Percentiles rank a stretch among this genome's conserved stretches.
These are phyloP conservation scores for Pachypanchax playfairii DNA, from an alignment of 2,113 vertebrate genomes.

Conservation along the genomic window DNA sequence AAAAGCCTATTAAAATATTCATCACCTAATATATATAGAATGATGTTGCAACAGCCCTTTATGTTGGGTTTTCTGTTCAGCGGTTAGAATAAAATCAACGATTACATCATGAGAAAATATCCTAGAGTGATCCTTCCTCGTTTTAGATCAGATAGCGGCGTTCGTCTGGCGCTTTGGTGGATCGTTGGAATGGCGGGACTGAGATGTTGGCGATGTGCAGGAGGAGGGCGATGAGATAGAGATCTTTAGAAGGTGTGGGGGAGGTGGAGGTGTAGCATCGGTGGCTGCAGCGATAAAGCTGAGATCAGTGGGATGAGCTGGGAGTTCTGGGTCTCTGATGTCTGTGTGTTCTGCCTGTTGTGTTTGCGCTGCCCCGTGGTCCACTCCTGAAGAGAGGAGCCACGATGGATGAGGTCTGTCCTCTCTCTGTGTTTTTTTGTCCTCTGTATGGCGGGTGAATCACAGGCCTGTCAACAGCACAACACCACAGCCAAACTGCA, in stretches of 20 bases:
- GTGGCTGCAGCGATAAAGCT: conserved; percentile 63
- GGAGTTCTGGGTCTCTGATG: conserved; percentile 69
- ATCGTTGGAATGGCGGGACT: conserved; percentile 57
- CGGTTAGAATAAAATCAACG: conserved; percentile 30
- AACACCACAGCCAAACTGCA: conserved; percentile 36
- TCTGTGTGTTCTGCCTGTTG: conserved; percentile 65
- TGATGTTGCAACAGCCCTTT: conserved; percentile 37
- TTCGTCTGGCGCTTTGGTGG: conserved; percentile 49
- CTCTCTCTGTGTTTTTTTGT: conserved; percentile 55
- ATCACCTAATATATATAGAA: conserved; percentile 40
- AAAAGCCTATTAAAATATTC: conserved; percentile 40
- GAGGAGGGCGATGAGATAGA: conserved; percentile 63
- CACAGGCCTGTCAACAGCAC: conserved; percentile 57
- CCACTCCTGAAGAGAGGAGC: conserved; percentile 52
- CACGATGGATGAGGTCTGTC: conserved; percentile 67
- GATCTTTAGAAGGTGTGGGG: conserved; percentile 51
- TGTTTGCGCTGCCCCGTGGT: conserved; percentile 58
- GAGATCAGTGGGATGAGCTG: conserved; percentile 57
- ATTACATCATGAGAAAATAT: conserved; percentile 59
- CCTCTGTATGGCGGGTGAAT: conserved; percentile 52
- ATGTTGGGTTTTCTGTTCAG: no score
- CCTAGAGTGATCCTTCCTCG: conserved; percentile 65
- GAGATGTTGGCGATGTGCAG: conserved; percentile 66
- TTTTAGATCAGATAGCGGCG: conserved; percentile 66
- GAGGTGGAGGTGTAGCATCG: conserved; percentile 40